These are phyloP conservation scores for Todiramphus saurophagus DNA, from an alignment of 2,113 vertebrate species.

Conservation along the genomic window DNA sequence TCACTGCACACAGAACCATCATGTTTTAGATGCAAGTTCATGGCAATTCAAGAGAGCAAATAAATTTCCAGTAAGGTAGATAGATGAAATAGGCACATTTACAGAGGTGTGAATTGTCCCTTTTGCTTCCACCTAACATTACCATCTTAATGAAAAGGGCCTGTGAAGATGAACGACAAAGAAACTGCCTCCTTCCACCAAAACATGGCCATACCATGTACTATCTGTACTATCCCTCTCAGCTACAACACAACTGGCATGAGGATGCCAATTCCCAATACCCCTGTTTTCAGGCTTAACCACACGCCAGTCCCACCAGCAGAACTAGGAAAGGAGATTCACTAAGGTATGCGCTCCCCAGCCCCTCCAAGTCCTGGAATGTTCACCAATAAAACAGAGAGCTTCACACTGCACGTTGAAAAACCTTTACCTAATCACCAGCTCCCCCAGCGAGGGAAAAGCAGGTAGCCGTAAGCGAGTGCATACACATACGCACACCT, in stretches of 20 bases:
- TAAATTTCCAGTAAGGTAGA: not conserved
- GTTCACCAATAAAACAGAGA: not conserved
- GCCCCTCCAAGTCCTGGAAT: not conserved
- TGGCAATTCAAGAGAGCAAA: not conserved
- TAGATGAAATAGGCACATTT: not conserved
- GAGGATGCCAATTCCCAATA: not conserved
- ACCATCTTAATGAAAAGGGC: not conserved
- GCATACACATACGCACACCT: fast-evolving
- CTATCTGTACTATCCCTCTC: not conserved
- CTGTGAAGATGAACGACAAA: not conserved
- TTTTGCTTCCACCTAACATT: not conserved
- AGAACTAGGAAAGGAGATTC: not conserved
- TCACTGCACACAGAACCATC: not conserved
- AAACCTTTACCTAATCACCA: not conserved
- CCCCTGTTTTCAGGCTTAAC: not conserved
- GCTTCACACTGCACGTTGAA: not conserved
- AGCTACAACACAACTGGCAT: fast-evolving
- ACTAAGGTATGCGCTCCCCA: not conserved
- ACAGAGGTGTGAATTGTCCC: not conserved
- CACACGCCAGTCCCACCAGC: not conserved
- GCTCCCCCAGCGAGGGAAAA: not conserved
- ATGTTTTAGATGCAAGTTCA: not conserved
- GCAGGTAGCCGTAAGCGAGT: fast-evolving
- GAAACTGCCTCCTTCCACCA: not conserved
- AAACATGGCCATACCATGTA: not conserved